phyloP scores from a whole-genome alignment of 2,797 vertebrate species.

The Microctenopoma lineatum region DNA sequence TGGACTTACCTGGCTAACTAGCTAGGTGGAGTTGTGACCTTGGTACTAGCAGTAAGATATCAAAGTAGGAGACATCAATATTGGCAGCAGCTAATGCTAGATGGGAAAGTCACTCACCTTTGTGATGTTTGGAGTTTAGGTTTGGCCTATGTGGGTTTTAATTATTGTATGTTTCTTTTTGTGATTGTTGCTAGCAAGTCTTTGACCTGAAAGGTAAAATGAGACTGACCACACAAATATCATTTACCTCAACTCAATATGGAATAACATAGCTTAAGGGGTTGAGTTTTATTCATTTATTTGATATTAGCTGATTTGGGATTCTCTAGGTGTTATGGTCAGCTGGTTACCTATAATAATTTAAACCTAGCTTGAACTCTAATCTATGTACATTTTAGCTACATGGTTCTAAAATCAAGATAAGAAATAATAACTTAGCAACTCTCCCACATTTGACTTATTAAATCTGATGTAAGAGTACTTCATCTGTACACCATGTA shows the following conservation, averaged over 20 bases:
- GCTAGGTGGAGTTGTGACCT: neutral
- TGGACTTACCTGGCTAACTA: neutral
- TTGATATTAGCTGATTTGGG: neutral
- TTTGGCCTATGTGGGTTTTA: too few relatives aligned
- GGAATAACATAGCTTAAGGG: neutral
- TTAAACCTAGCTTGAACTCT: too few relatives aligned
- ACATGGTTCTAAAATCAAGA: conserved; percentile 12
- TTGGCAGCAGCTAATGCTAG: too few relatives aligned
- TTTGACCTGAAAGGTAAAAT: conserved; percentile 1
- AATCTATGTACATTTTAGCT: neutral
- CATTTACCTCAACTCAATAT: too few relatives aligned
- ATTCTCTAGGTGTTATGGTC: too few relatives aligned
- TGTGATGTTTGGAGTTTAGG: too few relatives aligned
- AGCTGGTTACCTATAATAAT: neutral
- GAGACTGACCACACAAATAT: too few relatives aligned
- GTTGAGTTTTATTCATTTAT: neutral
- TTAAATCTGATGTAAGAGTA: conserved; percentile 18
- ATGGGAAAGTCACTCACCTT: too few relatives aligned
- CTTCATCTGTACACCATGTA: conserved; percentile 30
- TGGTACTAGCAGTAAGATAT: neutral
- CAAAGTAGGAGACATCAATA: neutral
- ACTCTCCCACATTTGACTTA: conserved; percentile 34
- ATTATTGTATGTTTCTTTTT: neutral
- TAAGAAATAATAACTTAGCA: conserved; percentile 13
- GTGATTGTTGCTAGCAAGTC: neutral